Conservation (phyloP, 2,113 vertebrate species). For the Chaetorhynchus papuensis region DNA sequence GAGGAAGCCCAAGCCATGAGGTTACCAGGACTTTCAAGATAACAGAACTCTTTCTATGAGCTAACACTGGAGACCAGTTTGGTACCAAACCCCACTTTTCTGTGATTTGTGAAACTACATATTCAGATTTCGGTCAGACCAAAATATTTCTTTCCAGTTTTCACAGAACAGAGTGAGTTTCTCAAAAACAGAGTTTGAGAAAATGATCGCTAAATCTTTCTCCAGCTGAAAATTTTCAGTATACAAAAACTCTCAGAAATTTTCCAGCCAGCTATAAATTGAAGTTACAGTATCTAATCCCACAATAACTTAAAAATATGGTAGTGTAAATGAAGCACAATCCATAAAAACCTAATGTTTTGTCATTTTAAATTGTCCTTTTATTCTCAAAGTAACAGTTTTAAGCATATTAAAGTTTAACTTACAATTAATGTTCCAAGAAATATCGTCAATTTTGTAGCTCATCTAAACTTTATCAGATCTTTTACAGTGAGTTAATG, state of each 20-base stretch:
- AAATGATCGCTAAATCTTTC: background rate
- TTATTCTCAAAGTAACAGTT: background rate
- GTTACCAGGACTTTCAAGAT: background rate
- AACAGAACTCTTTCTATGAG: background rate
- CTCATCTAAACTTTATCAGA: background rate
- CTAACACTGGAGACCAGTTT: accelerated
- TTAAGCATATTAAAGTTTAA: background rate
- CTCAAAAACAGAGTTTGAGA: background rate
- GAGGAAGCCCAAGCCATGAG: background rate
- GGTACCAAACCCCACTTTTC: background rate
- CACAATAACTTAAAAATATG: background rate
- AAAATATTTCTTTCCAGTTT: background rate
- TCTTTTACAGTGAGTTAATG: background rate
- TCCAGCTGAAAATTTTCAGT: background rate
- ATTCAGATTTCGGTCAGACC: background rate
- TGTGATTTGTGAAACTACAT: background rate
- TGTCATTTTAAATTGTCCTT: background rate
- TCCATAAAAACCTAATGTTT: background rate
- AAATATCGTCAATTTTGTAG: background rate
- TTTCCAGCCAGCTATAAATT: background rate
- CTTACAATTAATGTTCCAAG: conserved; percentile 27
- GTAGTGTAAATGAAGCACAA: background rate
- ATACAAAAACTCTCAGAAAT: background rate
- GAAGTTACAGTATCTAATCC: background rate
- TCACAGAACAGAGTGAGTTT: background rate